A percentile compares a stretch with the other conserved stretches of the same genome.
Evolutionary conservation across 2,113 vertebrate species (phyloP).

Genomic region (Anguilla rostrata): DNA sequence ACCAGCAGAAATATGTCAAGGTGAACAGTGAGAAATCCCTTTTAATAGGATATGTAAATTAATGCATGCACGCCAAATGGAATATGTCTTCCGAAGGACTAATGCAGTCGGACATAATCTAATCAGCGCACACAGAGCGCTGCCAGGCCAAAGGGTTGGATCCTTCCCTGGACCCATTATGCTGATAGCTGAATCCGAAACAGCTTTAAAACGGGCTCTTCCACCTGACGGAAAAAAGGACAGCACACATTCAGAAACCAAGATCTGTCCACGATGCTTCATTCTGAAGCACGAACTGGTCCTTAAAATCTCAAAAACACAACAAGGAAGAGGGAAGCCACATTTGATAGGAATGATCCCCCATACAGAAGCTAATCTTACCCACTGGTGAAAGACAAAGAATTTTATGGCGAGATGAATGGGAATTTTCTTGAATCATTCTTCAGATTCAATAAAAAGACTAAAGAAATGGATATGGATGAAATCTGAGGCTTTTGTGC

Average conservation of each 20-base stretch:
- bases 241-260: not conserved
- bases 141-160: not conserved
- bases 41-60: slow-evolving; percentile 11
- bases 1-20: not conserved
- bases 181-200: not conserved
- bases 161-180: not conserved
- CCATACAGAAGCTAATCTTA: not conserved
- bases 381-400: not conserved
- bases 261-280: not conserved
- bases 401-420: not conserved
- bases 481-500: not conserved
- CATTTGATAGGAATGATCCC: not conserved
- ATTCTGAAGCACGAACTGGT: not conserved
- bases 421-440: not conserved
- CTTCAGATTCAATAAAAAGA: not conserved
- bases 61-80: not conserved
- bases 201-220: not conserved
- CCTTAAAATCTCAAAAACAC: not conserved
- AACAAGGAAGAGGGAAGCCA: not conserved
- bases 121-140: not conserved
- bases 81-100: not conserved
- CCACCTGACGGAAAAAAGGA: not conserved
- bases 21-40: not conserved
- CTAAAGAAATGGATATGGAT: not conserved
- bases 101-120: slow-evolving; percentile 19